A percentile compares a stretch with the other conserved stretches of the same genome.
These are phyloP conservation scores for Hirundichthys speculiger DNA, from an alignment of 2,113 vertebrate species.

Conservation along the genomic window DNA sequence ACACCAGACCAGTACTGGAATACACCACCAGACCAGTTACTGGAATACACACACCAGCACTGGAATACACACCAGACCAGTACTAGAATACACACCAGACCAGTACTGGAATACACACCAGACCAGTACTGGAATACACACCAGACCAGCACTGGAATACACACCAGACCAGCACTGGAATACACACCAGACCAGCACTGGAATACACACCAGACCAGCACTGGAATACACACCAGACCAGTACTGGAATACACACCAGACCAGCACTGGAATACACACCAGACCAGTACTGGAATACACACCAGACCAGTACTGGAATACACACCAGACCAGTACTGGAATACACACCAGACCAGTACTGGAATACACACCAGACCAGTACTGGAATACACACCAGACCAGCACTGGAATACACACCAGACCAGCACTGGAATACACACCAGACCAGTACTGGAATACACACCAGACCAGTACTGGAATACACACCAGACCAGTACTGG, in stretches of 20 bases:
- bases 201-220: background rate
- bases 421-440: background rate
- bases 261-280: background rate
- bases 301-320: background rate
- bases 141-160: background rate
- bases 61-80: no score
- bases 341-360: background rate
- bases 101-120: background rate
- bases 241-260: no score
- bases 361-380: background rate
- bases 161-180: background rate
- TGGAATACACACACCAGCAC: background rate
- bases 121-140: background rate
- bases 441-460: no score
- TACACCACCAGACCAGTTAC: no score
- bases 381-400: no score
- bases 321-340: background rate
- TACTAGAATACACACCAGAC: no score
- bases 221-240: no score
- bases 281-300: no score
- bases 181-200: background rate
- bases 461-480: conserved; percentile 1
- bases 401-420: background rate
- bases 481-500: background rate
- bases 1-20: no score